phyloP scores from a whole-genome alignment of 2,113 vertebrate genomes.

The Phoenicopterus ruber region DNA sequence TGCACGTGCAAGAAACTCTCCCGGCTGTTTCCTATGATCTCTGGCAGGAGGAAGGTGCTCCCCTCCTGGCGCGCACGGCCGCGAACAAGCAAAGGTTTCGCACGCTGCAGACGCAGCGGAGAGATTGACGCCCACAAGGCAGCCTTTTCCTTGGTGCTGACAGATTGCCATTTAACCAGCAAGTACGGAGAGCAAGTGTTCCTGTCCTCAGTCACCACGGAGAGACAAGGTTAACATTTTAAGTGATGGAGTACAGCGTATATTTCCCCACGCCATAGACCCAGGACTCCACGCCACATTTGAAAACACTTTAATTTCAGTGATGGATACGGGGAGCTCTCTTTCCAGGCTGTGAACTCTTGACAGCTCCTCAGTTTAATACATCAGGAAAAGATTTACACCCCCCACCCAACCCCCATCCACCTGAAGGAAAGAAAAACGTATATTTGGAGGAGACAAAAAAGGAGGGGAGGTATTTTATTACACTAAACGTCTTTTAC shows the following conservation, averaged over 20 bases:
- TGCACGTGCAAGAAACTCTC: neutral
- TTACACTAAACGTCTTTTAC: conserved; percentile 60
- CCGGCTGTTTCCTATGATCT: accelerated
- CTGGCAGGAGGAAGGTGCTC: neutral
- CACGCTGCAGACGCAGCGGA: neutral
- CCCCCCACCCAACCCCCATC: conserved; percentile 13
- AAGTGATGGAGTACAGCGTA: conserved; percentile 73
- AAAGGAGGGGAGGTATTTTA: conserved; percentile 38
- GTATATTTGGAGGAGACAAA: conserved; percentile 49
- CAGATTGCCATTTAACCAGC: conserved; percentile 77
- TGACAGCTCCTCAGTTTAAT: conserved; percentile 74
- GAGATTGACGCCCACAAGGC: conserved; percentile 59
- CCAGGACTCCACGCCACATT: conserved; percentile 56
- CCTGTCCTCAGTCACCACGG: conserved; percentile 65
- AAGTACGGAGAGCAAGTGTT: conserved; percentile 60
- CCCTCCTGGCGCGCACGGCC: neutral
- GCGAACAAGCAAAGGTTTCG: neutral
- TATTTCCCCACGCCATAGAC: conserved; percentile 67
- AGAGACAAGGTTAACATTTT: conserved; percentile 82
- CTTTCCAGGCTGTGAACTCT: conserved; percentile 69
- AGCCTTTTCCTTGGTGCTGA: conserved; percentile 63
- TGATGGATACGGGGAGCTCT: conserved; percentile 72
- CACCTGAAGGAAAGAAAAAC: conserved; percentile 72
- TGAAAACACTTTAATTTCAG: conserved; percentile 77
- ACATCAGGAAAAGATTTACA: conserved; percentile 62